Base-by-base conservation (phyloP, 1,140 invertebrate genomes). In the Cotesia vestalis region DNA sequence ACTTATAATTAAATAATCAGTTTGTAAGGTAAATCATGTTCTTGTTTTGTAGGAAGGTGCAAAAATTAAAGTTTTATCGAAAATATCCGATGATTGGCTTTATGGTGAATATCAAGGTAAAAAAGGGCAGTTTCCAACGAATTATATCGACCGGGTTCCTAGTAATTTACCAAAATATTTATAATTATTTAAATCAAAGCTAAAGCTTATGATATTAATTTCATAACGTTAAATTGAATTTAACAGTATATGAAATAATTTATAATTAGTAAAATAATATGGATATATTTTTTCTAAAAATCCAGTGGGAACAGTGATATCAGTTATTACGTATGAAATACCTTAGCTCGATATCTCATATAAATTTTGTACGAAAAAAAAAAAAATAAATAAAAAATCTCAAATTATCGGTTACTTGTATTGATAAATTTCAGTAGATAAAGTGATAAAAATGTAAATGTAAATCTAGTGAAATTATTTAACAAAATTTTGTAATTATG, bases 31-130 rank as follows among this genome's bases (percentile, higher is more conserved):
- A 27, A 27, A 27, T 27, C 27, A 27, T 88, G 40, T 9, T 72
- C 71, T 81, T 55, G 46, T 82, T 71, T 88, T 89, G 66, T 78
- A 89, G 88, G 88, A 89, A 78, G 93, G 93, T 20, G 91, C 94
- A 76, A 88, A 88, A 71, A 91, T 96, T 57, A 90, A 87, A 71
- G 89, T 96, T 57, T 82, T 92, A 59, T 90, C 91, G 66, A 90
- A 90, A 85, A 88, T 95, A 73, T 93, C 92, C 75, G 88, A 92
- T 14, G 92, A 95, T 75, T 96, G 95, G 95, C 88, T 95, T 12
- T 94, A 90, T 78, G 95, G 95, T 38, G 90, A 93, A 79, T 90
- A 88, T 63, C 86, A 89, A 61, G 90, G 90, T 27, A 85, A 86
- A 67, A 89, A 85, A 79, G 95, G 94, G 55, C 92, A 95, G 80